phyloP scores from a whole-genome alignment of 2,797 vertebrate species.

The Eulemur albifrons region DNA sequence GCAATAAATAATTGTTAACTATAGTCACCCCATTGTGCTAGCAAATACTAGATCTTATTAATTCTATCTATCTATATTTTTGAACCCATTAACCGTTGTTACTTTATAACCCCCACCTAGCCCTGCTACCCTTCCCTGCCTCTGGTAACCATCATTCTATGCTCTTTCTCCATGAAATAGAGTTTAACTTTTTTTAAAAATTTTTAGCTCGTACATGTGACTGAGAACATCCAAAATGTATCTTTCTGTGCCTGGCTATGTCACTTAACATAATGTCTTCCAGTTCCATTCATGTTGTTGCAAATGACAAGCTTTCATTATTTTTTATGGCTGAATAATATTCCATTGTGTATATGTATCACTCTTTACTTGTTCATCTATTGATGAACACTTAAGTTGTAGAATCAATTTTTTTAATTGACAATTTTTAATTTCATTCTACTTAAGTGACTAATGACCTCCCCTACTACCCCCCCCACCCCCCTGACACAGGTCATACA shows the following conservation, averaged over 20 bases:
- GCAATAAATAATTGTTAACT: no score
- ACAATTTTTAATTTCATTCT: background rate
- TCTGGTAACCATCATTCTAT: no score
- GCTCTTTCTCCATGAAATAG: no score
- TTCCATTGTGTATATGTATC: background rate
- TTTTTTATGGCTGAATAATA: background rate
- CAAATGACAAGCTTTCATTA: background rate
- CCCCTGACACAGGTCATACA: background rate
- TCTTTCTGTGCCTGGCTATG: background rate
- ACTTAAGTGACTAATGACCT: background rate
- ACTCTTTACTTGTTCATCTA: background rate
- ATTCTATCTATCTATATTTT: no score
- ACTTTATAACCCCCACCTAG: no score
- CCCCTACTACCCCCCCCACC: rapidly evolving
- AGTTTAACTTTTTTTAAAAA: no score
- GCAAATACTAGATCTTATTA: no score
- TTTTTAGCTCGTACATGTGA: background rate
- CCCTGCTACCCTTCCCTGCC: no score
- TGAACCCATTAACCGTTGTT: no score
- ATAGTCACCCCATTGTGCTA: no score
- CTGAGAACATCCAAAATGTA: background rate
- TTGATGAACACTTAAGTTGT: background rate
- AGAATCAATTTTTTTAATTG: background rate
- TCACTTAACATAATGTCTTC: background rate
- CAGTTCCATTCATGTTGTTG: background rate